Evolutionary conservation across 2,113 vertebrate species (phyloP), one percentile per base, ranked within the genome.

Genomic region (Arvicanthis niloticus): DNA sequence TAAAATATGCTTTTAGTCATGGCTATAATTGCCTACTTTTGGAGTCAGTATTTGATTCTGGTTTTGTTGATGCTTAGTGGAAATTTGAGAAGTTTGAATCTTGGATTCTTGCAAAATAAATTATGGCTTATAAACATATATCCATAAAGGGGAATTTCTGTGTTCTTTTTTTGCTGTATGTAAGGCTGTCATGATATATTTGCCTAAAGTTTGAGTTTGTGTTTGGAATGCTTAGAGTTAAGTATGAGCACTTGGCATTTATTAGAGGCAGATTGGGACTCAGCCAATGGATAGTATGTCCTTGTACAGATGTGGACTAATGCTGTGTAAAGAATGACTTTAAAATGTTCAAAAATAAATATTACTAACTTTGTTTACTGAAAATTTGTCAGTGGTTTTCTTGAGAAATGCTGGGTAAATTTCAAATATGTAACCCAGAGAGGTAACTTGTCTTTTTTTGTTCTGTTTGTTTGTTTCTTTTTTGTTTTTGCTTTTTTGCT

Each of bases 361-460:
- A 60, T 16, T 26, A 53, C 6, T 10, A 82, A 24, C 0, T 15
- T 78, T 90, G 58, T 40, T 88, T 95, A 26, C 72, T 84, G 62
- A 91, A 88, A 85, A n/a, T 8, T 88, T 24, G 29, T 68, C 62
- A 84, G 13, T 80, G 29, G 58, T 95, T 91, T 94, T 85, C 17
- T 88, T 73, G 62, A 92, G 40, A 40, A 78, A 37, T 80, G 7
- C 19, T 87, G 22, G 13, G 15, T 26, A 73, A 48, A 67, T 88
- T 58, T 95, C 5, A 77, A 67, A 88, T 73, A 37, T 85, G 3
- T 91, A 31, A 96, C 56, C 26, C 22, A 85, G n/a, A 91, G 12
- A 17, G 48, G 4, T 72, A 84, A 77, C 17, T 73, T 7, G 15
- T 51, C 51, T 51, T 60, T 93, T 80, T n/a, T 93, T 60, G 19